Conservation (phyloP, 2,888 invertebrate genomes). For the Celastrina argiolus region DNA sequence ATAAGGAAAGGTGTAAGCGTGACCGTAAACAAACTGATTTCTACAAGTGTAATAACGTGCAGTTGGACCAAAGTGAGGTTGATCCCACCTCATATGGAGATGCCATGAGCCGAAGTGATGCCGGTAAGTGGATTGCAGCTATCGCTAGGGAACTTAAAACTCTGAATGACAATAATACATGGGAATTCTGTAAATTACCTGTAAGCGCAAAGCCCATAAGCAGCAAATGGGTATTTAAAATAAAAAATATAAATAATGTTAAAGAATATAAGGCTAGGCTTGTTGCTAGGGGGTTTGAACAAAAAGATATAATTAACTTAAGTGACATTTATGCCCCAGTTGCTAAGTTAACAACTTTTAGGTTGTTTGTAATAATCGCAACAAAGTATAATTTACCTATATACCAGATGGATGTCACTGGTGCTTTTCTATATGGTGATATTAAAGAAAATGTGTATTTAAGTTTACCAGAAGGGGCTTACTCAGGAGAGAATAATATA, state of each 20-base stretch:
- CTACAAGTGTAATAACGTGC: neutral
- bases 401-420: conserved; percentile 32
- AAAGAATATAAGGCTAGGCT: conserved; percentile 35
- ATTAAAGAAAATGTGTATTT: conserved; percentile 30
- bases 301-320: conserved; percentile 28
- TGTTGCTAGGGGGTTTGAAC: conserved; percentile 37
- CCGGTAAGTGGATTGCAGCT: neutral
- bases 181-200: neutral
- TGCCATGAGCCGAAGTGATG: neutral
- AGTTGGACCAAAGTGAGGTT: neutral
- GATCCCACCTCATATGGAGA: neutral
- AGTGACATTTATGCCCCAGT: conserved; percentile 32
- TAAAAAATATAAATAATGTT: conserved; percentile 27
- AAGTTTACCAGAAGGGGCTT: conserved; percentile 31
- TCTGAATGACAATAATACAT: neutral
- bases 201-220: neutral
- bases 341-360: conserved; percentile 32
- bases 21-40: neutral
- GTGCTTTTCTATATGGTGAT: conserved; percentile 32
- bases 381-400: conserved; percentile 29
- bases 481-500: conserved; percentile 26
- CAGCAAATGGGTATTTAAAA: conserved; percentile 38
- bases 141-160: neutral
- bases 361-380: conserved; percentile 30
- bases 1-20: neutral